These are phyloP conservation scores for Xestoiulus laeticollis DNA, from an alignment of 2,888 invertebrate species.

Conservation along the genomic window DNA sequence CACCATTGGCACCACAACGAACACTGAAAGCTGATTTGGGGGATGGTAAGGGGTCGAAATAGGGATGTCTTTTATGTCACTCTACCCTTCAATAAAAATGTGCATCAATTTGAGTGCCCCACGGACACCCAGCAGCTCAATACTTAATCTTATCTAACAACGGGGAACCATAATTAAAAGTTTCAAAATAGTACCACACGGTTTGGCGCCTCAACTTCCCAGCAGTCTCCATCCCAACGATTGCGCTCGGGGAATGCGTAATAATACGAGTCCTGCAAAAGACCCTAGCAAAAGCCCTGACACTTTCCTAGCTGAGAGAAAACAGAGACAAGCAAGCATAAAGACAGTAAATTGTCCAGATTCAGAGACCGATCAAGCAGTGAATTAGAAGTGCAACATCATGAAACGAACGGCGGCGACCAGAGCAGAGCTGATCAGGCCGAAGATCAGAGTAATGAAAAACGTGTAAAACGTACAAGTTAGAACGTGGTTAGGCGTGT, in stretches of 20 bases:
- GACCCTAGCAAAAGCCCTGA: neutral
- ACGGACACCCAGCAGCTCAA: neutral
- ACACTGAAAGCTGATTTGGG: neutral
- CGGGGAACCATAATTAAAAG: neutral
- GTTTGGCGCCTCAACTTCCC: neutral
- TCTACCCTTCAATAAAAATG: neutral
- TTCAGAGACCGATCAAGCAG: neutral
- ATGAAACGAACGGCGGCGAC: neutral
- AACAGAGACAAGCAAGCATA: constrained; percentile 15
- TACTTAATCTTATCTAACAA: neutral
- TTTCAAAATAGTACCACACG: neutral
- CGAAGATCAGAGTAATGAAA: neutral
- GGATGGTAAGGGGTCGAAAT: neutral
- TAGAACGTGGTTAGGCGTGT: constrained; percentile 1
- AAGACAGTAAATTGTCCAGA: constrained; percentile 23
- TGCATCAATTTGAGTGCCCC: neutral
- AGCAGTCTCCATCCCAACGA: neutral
- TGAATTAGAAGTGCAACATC: neutral
- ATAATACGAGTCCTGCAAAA: neutral
- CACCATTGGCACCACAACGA: constrained; percentile 28
- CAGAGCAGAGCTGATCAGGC: neutral
- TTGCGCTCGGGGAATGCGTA: neutral
- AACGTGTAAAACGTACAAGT: neutral
- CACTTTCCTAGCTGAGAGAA: neutral
- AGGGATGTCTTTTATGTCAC: neutral